Percentiles rank a stretch among this genome's conserved stretches.
phyloP scores from a whole-genome alignment of 2,113 vertebrate species.

The Xenopus borealis region DNA sequence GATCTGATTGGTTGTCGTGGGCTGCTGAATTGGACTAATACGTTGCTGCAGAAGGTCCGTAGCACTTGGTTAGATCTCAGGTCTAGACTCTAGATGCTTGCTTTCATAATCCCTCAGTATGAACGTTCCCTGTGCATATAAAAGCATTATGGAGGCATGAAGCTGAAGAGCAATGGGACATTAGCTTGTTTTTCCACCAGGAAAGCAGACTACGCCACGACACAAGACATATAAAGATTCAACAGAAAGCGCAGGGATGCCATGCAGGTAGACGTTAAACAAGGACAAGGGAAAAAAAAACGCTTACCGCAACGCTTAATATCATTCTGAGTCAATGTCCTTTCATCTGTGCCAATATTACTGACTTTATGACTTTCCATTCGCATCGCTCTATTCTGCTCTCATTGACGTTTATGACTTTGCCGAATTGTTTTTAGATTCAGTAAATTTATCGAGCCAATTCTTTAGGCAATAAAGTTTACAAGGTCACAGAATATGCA shows the following conservation, averaged over 20 bases:
- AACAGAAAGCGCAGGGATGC: slow-evolving; percentile 50
- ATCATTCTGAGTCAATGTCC: slow-evolving; percentile 64
- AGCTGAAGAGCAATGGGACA: slow-evolving; percentile 45
- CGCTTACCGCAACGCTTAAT: slow-evolving; percentile 59
- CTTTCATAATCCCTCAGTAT: slow-evolving; percentile 30
- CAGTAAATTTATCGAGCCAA: slow-evolving; percentile 49
- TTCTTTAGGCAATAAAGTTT: slow-evolving; percentile 51
- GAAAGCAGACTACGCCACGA: slow-evolving; percentile 60
- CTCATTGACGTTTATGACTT: slow-evolving; percentile 56
- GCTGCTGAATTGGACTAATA: no score
- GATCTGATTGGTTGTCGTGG: no score
- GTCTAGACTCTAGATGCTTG: not conserved
- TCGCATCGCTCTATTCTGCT: slow-evolving; percentile 51
- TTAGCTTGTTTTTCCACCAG: slow-evolving; percentile 40
- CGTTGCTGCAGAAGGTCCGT: no score
- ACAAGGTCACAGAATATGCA: slow-evolving; percentile 41
- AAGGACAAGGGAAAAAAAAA: slow-evolving; percentile 56
- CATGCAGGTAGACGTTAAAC: slow-evolving; percentile 67
- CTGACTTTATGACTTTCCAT: slow-evolving; percentile 51
- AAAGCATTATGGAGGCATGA: slow-evolving; percentile 48
- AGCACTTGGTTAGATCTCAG: no score
- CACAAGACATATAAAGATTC: slow-evolving; percentile 47
- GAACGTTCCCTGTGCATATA: slow-evolving; percentile 38
- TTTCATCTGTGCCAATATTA: slow-evolving; percentile 69
- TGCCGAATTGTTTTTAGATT: slow-evolving; percentile 52